A percentile compares a stretch with the other conserved stretches of the same genome.
These are phyloP conservation scores for Ageneiosus marmoratus DNA, from an alignment of 2,113 vertebrate species.

Conservation along the genomic window DNA sequence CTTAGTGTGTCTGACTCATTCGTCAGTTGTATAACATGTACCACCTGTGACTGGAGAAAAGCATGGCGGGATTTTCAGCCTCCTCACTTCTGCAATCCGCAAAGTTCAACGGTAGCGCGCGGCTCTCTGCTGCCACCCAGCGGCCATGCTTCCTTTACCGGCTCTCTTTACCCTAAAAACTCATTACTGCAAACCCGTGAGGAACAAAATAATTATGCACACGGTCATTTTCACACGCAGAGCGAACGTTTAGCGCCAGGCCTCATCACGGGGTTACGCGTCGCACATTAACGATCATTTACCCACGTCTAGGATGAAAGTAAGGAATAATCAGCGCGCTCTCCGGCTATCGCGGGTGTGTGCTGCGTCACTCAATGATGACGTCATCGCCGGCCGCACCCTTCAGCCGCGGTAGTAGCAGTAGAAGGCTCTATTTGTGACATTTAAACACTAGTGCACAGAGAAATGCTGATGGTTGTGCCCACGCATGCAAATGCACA, in stretches of 20 bases:
- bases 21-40: slow-evolving; percentile 40
- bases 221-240: neutral
- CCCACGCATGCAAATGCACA: slow-evolving; percentile 8
- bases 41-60: slow-evolving; percentile 37
- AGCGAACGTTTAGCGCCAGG: neutral
- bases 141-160: neutral
- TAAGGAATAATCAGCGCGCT: neutral
- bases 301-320: neutral
- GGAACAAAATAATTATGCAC: neutral
- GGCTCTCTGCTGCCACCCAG: slow-evolving; percentile 55
- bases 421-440: too few species aligned
- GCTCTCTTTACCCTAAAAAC: too few species aligned
- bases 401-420: neutral
- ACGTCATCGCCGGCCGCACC: slow-evolving; percentile 11
- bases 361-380: neutral
- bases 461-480: neutral
- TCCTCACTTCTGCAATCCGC: neutral
- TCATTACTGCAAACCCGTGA: neutral
- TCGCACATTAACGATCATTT: neutral
- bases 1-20: slow-evolving; percentile 38
- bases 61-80: slow-evolving; percentile 14
- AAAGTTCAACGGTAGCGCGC: neutral
- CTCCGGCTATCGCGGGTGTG: neutral
- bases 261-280: neutral
- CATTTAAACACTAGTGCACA: too few species aligned